Evolutionary conservation across 2,888 invertebrate genomes (phyloP), one percentile per base, ranked within the genome.

Genomic region (Melangyna quadrimaculata): DNA sequence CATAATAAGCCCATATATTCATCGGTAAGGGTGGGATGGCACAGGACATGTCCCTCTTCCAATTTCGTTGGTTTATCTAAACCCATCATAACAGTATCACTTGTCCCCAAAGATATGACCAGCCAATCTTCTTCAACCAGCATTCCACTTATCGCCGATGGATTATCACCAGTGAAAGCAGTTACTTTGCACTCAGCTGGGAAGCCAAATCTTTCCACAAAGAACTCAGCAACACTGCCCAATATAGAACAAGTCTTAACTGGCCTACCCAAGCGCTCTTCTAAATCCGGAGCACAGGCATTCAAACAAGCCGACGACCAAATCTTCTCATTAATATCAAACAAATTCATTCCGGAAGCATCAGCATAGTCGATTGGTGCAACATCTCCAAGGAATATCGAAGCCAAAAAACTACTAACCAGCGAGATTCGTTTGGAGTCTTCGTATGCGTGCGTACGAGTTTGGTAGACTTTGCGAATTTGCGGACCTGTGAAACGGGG

Each of bases 151-250:
- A 97, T 92, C 0, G 97, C 96, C 1, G 97, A 96, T 27, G 98
- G 97, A 94, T 99, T 99, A 91, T 99, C 99, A 0, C 99, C 99
- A 0, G 98, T 98, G 91, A 98, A 98, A 0, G 97, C 96, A 4
- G 97, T 93, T 2, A 99, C 94, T 89, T 94, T 93, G 90, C 99
- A 99, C 14, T 95, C 93, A 0, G 95, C 92, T 87, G 94, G 94
- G 92, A 99, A 98, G 17, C 96, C 96, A 92, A 97, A 99, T 80
- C 98, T 94, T 87, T 96, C 95, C 8, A 97, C 96, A 92, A 96
- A 97, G 92, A 98, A 99, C 0, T 93, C 89, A 0, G 95, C 95
- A 69, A 99, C 93, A 6, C 92, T 88, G 0, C 98, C 98, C 84
- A 98, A 92, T 83, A 94, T 93, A 0, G 94, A 93, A 59, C 94